Evolutionary conservation across 2,797 vertebrate species (phyloP).

Genomic region (Hozukius guyotensis): DNA sequence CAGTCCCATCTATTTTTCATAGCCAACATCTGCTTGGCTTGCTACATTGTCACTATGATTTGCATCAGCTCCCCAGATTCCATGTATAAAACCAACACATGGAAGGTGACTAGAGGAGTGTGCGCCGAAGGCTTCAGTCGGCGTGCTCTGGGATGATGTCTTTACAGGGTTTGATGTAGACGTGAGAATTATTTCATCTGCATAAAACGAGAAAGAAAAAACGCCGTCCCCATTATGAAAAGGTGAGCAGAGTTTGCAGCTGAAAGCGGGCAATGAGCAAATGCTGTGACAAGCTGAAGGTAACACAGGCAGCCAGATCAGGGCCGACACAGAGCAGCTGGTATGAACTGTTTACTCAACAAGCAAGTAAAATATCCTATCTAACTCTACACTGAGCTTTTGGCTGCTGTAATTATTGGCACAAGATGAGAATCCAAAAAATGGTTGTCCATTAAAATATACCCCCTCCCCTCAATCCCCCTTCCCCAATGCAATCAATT

Average conservation of each 20-base stretch:
- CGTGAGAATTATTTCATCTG: not conserved
- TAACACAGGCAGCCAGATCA: slow-evolving; percentile 10
- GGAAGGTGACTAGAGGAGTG: slow-evolving; percentile 60
- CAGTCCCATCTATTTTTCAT: slow-evolving; percentile 83
- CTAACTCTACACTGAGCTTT: slow-evolving; percentile 7
- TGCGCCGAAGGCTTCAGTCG: slow-evolving; percentile 31
- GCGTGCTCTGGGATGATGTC: slow-evolving; percentile 26
- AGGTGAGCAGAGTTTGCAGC: slow-evolving; percentile 1
- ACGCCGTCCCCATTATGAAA: not conserved
- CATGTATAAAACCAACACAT: slow-evolving; percentile 70
- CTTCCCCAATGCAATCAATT: slow-evolving; percentile 61
- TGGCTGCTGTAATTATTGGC: slow-evolving; percentile 23
- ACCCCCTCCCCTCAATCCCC: not conserved
- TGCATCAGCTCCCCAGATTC: slow-evolving; percentile 69
- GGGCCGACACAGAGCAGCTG: not conserved
- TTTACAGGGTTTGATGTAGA: slow-evolving; percentile 32
- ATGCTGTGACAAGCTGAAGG: slow-evolving; percentile 1
- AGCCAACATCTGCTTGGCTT: slow-evolving; percentile 83
- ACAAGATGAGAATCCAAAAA: slow-evolving; percentile 51
- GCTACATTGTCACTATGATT: slow-evolving; percentile 80
- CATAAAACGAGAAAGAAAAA: not conserved
- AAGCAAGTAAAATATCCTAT: slow-evolving; percentile 27
- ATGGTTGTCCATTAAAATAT: slow-evolving; percentile 30
- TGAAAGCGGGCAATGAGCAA: slow-evolving; percentile 12
- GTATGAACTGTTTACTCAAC: slow-evolving; percentile 16